Conservation (phyloP, 2,888 invertebrate genomes). For the Capitulum mitella region DNA sequence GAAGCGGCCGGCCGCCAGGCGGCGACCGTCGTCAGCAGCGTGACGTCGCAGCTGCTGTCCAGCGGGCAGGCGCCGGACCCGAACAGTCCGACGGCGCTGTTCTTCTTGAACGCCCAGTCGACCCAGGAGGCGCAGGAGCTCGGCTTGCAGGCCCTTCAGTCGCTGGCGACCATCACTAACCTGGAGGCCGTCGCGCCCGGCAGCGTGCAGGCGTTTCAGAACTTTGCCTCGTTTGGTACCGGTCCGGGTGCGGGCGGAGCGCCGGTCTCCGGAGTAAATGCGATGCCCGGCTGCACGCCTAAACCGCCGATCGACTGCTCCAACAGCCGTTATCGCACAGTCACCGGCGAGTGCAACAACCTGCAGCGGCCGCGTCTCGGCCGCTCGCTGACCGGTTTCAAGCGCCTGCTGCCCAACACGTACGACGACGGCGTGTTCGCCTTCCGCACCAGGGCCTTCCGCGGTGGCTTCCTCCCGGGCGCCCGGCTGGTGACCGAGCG, state of each 20-base stretch:
- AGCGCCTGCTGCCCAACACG: neutral
- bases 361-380: neutral
- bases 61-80: neutral
- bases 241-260: no score
- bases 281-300: neutral
- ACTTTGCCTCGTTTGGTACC: no score
- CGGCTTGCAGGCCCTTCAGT: neutral
- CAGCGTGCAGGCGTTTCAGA: no score
- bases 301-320: neutral
- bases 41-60: neutral
- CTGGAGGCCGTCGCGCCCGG: no score
- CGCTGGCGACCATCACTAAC: neutral
- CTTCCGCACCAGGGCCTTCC: constrained; percentile 27
- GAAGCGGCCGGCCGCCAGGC: neutral
- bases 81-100: neutral
- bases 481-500: constrained; percentile 36
- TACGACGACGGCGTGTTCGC: neutral
- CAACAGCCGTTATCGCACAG: neutral
- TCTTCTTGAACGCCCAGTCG: neutral
- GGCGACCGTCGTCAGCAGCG: neutral
- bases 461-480: constrained; percentile 38
- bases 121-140: neutral
- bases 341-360: constrained; percentile 10
- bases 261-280: no score
- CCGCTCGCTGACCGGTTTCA: neutral